Conservation (phyloP, 2,888 invertebrate species). For the Tetropium fuscum region DNA sequence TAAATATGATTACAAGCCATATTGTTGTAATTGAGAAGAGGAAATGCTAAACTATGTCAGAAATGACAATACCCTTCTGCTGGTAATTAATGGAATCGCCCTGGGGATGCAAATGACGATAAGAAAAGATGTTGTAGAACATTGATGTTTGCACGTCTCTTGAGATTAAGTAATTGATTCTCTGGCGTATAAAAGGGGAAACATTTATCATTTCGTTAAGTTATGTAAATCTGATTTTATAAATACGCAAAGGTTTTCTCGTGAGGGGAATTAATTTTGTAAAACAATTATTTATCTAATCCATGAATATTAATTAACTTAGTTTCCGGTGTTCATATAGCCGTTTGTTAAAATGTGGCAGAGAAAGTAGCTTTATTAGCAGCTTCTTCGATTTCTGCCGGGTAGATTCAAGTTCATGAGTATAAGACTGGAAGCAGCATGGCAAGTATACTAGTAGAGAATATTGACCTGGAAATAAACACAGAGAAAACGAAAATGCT, state of each 20-base stretch:
- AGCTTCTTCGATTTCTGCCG: no score
- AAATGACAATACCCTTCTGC: background rate
- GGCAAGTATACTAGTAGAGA: background rate
- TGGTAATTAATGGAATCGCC: conserved; percentile 5
- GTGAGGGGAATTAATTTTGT: conserved; percentile 5
- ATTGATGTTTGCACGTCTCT: conserved; percentile 1
- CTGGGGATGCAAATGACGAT: conserved; percentile 1
- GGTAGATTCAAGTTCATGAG: no score
- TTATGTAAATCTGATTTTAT: conserved; percentile 20
- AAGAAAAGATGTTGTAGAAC: conserved; percentile 3
- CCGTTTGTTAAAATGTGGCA: no score
- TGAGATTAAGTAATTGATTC: conserved; percentile 15
- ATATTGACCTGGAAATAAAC: background rate
- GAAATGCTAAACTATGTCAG: no score
- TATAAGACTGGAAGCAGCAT: no score
- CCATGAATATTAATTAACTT: background rate
- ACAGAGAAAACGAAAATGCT: background rate
- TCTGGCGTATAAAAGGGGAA: conserved; percentile 3
- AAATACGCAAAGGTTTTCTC: background rate
- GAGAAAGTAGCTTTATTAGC: no score
- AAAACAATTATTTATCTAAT: background rate
- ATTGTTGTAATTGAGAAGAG: no score
- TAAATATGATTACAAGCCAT: no score
- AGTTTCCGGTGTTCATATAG: background rate
- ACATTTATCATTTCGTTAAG: conserved; percentile 11